phyloP scores from a whole-genome alignment of 1,140 invertebrate genomes.

The Rhopalosiphum padi region DNA sequence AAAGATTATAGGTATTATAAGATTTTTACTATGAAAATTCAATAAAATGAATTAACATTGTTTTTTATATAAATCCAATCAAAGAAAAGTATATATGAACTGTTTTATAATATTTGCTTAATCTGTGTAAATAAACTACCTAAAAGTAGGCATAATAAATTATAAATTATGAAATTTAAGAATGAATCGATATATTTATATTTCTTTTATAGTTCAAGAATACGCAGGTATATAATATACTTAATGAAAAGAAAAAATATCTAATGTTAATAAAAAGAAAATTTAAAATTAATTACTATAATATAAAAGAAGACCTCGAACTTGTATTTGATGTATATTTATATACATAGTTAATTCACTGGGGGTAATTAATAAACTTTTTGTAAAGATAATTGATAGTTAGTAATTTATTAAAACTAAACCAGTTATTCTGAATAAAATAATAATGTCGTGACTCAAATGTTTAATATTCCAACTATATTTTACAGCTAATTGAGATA shows the following conservation, averaged over 20 bases:
- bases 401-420: not conserved
- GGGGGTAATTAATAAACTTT: not conserved
- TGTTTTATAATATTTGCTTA: not conserved
- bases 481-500: not conserved
- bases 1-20: not conserved
- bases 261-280: not conserved
- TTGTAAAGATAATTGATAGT: not conserved
- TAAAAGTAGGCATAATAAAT: not conserved
- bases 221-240: not conserved
- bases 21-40: too few species aligned
- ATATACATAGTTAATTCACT: not conserved
- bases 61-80: not conserved
- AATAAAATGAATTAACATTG: not conserved
- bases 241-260: not conserved
- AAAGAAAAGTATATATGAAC: not conserved
- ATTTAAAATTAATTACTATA: not conserved
- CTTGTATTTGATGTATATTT: not conserved
- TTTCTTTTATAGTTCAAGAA: too few species aligned
- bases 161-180: not conserved
- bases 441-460: not conserved
- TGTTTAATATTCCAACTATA: not conserved
- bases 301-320: constrained; percentile 7
- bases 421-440: constrained; percentile 1
- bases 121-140: not conserved
- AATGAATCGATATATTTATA: not conserved